Conservation (phyloP, 2,888 invertebrate genomes). For the Lacanobia oleracea region DNA sequence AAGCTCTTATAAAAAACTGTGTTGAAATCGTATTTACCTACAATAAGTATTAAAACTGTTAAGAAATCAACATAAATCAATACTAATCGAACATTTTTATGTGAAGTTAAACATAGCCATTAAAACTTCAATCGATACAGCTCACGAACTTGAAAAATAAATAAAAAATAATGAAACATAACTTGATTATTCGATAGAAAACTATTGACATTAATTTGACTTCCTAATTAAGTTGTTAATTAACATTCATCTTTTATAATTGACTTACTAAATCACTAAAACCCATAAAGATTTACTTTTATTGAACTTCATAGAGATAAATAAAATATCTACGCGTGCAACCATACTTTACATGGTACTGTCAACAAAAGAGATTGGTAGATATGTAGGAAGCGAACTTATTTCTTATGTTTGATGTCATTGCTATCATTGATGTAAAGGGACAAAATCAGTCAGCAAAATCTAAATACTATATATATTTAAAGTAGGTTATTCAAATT, state of each 20-base stretch:
- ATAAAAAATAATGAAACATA: conserved; percentile 29
- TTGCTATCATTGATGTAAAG: neutral
- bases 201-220: conserved; percentile 47
- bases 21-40: neutral
- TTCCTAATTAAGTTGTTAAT: conserved; percentile 31
- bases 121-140: conserved; percentile 39
- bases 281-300: conserved; percentile 45
- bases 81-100: conserved; percentile 34
- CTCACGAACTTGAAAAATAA: conserved; percentile 35
- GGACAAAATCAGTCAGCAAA: no score
- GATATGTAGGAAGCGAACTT: neutral
- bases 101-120: conserved; percentile 40
- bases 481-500: no score
- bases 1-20: neutral
- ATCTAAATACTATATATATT: no score
- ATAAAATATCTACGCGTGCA: neutral
- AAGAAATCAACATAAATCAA: conserved; percentile 37
- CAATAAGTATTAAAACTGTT: conserved; percentile 3
- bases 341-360: neutral
- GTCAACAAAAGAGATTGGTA: conserved; percentile 25
- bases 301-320: conserved; percentile 23
- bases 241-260: conserved; percentile 39
- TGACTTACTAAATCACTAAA: conserved; percentile 43
- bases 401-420: neutral
- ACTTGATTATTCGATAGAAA: conserved; percentile 42